Percentiles rank a stretch among this genome's conserved stretches.
These are phyloP conservation scores for Taphrorychus bicolor DNA, from an alignment of 2,888 invertebrate species.

Conservation along the genomic window DNA sequence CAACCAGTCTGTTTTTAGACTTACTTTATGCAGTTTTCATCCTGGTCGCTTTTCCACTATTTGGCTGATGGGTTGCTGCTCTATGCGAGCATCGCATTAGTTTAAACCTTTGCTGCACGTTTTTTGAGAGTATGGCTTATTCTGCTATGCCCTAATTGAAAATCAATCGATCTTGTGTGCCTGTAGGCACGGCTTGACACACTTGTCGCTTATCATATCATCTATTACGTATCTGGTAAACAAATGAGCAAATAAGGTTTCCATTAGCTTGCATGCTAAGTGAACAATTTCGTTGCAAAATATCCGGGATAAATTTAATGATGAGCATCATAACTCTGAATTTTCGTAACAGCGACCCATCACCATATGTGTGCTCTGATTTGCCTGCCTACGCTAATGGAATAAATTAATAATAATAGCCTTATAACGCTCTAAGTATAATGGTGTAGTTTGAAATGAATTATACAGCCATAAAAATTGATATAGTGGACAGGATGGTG, in stretches of 20 bases:
- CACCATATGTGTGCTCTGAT: slow-evolving; percentile 35
- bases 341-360: slow-evolving; percentile 18
- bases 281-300: slow-evolving; percentile 21
- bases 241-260: slow-evolving; percentile 1
- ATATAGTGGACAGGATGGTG: too few relatives aligned
- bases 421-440: slow-evolving; percentile 28
- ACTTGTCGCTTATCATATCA: background rate
- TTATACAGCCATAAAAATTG: slow-evolving; percentile 3
- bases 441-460: slow-evolving; percentile 22
- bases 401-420: slow-evolving; percentile 39
- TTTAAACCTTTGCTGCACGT: too few relatives aligned
- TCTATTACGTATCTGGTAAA: background rate
- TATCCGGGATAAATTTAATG: slow-evolving; percentile 25
- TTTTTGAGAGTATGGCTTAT: too few relatives aligned
- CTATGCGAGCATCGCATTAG: too few relatives aligned
- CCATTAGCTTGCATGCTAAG: slow-evolving; percentile 2
- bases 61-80: too few relatives aligned
- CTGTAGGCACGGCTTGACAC: too few relatives aligned
- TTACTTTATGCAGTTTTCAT: too few relatives aligned
- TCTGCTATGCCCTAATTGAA: too few relatives aligned
- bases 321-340: slow-evolving; percentile 33
- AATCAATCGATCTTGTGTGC: too few relatives aligned
- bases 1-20: too few relatives aligned
- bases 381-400: slow-evolving; percentile 32
- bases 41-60: too few relatives aligned